Evolutionary conservation across 2,113 vertebrate species (phyloP), one percentile per base, ranked within the genome.

Genomic region (Ctenomys sociabilis): DNA sequence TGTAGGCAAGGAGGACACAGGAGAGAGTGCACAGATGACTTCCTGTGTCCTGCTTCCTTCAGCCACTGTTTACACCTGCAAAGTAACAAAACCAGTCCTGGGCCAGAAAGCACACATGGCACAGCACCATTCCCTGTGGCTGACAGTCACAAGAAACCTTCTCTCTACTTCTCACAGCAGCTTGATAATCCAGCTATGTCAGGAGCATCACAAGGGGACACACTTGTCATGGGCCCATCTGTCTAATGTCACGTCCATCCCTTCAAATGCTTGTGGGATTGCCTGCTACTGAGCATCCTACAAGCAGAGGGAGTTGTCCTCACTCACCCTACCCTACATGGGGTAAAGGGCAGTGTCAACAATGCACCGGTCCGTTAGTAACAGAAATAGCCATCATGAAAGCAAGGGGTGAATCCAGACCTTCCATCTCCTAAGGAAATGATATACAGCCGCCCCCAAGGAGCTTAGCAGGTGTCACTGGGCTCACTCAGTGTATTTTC

Each of bases 101-200:
- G 43, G 68, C 66, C 70, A 59, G 90, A 88, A 95, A 85, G 35
- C 72, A 87, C 40, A 28, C 32, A 19, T 22, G 13, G n/a, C 81
- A 87, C 86, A 63, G 75, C 94, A 63, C 70, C 94, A 80, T 88
- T 86, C 45, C 94, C 77, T 66, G 82, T 85, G 90, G 95, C 80
- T 85, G 14, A 28, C 78, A 95, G 64, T 85, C 64, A 59, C 75
- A 68, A 64, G 82, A 88, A 91, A 85, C 9, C 85, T 66, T 85
- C 95, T 96, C 89, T 68, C 87, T 28, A 75, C 28, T 87, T 87
- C 94, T 92, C 91, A 59, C 75, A 96, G 91, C 63, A 40, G 57
- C 57, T 80, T 85, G 85, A 81, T 97, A 94, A 98, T 97, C 97
- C 93, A 90, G 93, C 90, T 96, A 92, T 96, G 96, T 96, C 94